phyloP scores from a whole-genome alignment of 2,797 vertebrate genomes.

The Orientallactaga sibirica region DNA sequence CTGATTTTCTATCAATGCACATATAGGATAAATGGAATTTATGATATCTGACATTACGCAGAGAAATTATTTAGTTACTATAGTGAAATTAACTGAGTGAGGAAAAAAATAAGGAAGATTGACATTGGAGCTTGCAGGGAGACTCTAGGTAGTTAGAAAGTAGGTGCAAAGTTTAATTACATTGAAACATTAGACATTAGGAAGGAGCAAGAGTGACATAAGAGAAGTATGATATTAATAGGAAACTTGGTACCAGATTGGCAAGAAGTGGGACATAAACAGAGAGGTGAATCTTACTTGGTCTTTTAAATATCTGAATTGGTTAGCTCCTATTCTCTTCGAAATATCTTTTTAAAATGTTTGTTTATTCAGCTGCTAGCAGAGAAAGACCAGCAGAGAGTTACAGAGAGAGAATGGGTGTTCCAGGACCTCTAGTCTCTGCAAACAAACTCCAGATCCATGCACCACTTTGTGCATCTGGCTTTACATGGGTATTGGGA shows the following conservation, averaged over 20 bases:
- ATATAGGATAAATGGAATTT: background rate
- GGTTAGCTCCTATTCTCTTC: background rate
- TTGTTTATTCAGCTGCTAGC: too few species aligned
- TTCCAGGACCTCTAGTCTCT: too few species aligned
- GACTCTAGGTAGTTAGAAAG: background rate
- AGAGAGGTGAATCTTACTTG: background rate
- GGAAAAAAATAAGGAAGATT: background rate
- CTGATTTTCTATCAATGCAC: background rate
- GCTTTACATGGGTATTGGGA: too few species aligned
- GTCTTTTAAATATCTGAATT: background rate
- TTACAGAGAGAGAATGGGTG: too few species aligned
- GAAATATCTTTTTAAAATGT: background rate
- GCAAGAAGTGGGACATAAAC: background rate
- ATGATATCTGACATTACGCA: background rate
- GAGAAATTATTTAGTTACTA: background rate
- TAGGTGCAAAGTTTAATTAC: background rate
- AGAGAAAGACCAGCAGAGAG: too few species aligned
- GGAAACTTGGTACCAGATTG: background rate
- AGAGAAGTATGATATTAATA: background rate
- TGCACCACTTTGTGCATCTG: too few species aligned
- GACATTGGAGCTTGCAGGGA: background rate
- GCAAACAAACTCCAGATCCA: too few species aligned
- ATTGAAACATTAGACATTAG: background rate
- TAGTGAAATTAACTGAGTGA: background rate
- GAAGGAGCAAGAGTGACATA: background rate